These are phyloP conservation scores for Epiperipatus broadwayi DNA, from an alignment of 2,888 invertebrate species.

Conservation along the genomic window DNA sequence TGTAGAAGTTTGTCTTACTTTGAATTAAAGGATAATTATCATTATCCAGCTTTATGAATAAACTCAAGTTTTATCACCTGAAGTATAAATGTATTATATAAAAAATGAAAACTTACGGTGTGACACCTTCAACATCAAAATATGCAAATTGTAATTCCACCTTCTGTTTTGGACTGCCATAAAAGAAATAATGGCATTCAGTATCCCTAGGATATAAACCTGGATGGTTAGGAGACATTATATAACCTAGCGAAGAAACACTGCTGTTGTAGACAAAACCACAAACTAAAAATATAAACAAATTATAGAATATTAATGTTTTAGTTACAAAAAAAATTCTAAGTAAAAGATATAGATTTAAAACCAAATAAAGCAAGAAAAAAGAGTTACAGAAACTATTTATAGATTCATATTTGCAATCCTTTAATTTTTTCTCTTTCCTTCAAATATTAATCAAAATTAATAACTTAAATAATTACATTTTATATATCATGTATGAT, in stretches of 20 bases:
- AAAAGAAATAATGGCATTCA: conserved; percentile 75
- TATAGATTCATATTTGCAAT: too few relatives aligned
- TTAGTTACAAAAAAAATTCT: too few relatives aligned
- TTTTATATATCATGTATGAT: too few relatives aligned
- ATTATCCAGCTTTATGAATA: too few relatives aligned
- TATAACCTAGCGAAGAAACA: conserved; percentile 53
- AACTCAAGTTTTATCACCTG: neutral
- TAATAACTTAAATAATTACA: too few relatives aligned
- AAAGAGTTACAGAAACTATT: conserved; percentile 10
- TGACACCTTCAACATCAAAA: conserved; percentile 83
- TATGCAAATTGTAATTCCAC: conserved; percentile 66
- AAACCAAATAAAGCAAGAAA: neutral
- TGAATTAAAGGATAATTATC: too few relatives aligned
- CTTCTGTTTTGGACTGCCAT: conserved; percentile 54
- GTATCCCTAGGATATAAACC: conserved; percentile 74
- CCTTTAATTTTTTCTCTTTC: too few relatives aligned
- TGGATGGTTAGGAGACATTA: conserved; percentile 73
- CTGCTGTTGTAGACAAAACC: conserved; percentile 73
- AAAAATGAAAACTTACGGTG: conserved; percentile 50
- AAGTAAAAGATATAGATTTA: conserved; percentile 6
- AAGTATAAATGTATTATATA: neutral
- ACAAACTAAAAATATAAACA: conserved; percentile 33
- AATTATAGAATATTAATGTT: neutral
- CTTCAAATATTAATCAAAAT: too few relatives aligned
- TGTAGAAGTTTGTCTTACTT: too few relatives aligned